These are phyloP conservation scores for Mesocentrotus franciscanus DNA, from an alignment of 53 echinoderm and acorn worm species.

Conservation along the genomic window DNA sequence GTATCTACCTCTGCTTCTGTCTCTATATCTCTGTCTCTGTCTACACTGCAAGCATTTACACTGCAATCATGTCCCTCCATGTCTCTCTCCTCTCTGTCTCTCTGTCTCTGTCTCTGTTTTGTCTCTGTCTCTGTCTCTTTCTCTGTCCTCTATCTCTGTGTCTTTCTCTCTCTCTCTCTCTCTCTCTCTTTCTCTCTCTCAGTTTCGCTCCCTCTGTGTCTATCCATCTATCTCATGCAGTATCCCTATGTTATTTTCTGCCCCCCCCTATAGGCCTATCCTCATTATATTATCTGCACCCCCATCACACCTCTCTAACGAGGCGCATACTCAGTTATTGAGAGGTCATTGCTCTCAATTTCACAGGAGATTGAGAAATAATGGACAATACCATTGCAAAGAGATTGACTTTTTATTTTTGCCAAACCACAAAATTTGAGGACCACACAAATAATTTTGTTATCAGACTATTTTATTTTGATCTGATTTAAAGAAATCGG, in stretches of 20 bases:
- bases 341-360: background rate
- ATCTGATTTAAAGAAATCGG: no score
- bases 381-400: background rate
- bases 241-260: no score
- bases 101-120: background rate
- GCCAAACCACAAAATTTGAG: background rate
- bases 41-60: no score
- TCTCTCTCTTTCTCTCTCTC: background rate
- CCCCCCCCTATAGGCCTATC: no score
- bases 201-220: no score
- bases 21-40: no score
- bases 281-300: background rate
- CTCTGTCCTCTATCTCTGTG: background rate
- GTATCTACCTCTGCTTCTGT: no score
- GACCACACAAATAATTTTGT: constrained; percentile 8
- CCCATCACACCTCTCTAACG: background rate
- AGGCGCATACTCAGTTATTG: background rate
- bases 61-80: background rate
- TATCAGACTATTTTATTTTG: no score
- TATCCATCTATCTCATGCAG: no score
- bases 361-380: background rate
- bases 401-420: background rate
- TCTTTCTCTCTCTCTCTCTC: background rate
- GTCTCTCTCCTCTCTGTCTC: background rate
- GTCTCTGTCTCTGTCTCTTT: background rate